A percentile compares a stretch with the other conserved stretches of the same genome.
phyloP scores from a whole-genome alignment of 1,140 invertebrate genomes.

The Ceratina australensis region DNA sequence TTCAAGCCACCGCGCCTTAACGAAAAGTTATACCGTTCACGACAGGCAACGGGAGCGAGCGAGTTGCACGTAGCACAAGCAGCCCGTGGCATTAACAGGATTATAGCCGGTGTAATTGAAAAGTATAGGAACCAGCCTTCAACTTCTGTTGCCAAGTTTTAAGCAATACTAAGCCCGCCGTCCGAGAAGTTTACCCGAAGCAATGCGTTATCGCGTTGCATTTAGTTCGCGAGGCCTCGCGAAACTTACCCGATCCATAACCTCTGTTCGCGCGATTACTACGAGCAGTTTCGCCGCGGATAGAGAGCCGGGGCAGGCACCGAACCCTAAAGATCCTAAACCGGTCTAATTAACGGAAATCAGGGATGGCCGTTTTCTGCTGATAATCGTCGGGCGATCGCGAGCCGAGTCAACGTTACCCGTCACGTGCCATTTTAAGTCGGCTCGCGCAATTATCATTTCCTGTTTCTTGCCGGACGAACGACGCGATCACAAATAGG shows the following conservation, averaged over 20 bases:
- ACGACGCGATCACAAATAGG: not conserved
- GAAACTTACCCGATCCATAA: slow-evolving; percentile 30
- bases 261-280: slow-evolving; percentile 4
- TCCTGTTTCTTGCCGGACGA: slow-evolving; percentile 48
- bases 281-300: not conserved
- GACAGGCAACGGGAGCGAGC: not conserved
- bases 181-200: slow-evolving; percentile 25
- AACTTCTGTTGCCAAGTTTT: slow-evolving; percentile 26
- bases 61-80: not conserved
- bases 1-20: slow-evolving; percentile 2
- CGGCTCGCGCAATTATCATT: slow-evolving; percentile 50
- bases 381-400: slow-evolving; percentile 29
- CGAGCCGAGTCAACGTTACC: slow-evolving; percentile 23
- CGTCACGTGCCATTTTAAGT: slow-evolving; percentile 41
- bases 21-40: slow-evolving; percentile 28
- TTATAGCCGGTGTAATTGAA: slow-evolving; percentile 42
- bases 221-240: slow-evolving; percentile 16
- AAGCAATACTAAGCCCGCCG: slow-evolving; percentile 33
- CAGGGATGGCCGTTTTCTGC: not conserved
- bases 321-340: not conserved
- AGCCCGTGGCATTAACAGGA: slow-evolving; percentile 18
- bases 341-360: slow-evolving; percentile 20
- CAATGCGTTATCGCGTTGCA: slow-evolving; percentile 32
- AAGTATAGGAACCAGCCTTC: slow-evolving; percentile 31
- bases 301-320: not conserved